Base-by-base conservation (phyloP, 2,888 invertebrate genomes). In the Lacanobia wlatinum region DNA sequence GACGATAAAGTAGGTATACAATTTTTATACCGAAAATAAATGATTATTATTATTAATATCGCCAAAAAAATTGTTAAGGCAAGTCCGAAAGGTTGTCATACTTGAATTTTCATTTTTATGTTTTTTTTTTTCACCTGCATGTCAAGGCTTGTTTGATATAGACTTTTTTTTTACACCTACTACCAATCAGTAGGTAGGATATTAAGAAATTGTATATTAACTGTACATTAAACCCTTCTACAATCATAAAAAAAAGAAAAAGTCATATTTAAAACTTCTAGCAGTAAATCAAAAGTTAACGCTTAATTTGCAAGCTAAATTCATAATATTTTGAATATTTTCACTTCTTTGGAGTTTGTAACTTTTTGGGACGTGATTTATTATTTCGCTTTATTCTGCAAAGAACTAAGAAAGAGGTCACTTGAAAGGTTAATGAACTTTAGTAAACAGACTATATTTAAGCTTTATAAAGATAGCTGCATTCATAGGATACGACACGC, bases 271-370 rank as follows among this genome's bases (percentile, higher is more conserved):
- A 46, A 52, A 79, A 79, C 80, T 79, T 28, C 14, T 21, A 52
- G 38, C 56, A 6, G 28, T 79, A 75, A 73, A 75, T 79, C 61
- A 62, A 72, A 73, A 75, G 61, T 75, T 58, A 23, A 50, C 38
- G 34, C 46, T 75, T 72, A 79, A 75, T 75, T 79, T 79, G 52
- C 62, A 53, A 63, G 58, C 52, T 59, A 73, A 75, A 75, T 75
- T 75, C 78, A 38, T 61, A 79, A 56, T 71, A 73, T 58, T 75
- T 73, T 12, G 80, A 73, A 63, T 76, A 63, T 58, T 80, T 76
- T 73, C 53, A 76, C 58, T 63, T 56, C 60, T 55, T 73, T 34
- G 52, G 12, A 80, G 80, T 79, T 79, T 1, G n/a, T 48, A 73
- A 53, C 50, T 62, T 75, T 70, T 73, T 80, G 46, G 62, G n/a